A percentile compares a stretch with the other conserved stretches of the same genome.
Conservation (phyloP, 1,140 invertebrate species). For the Elymnias hypermnestra region DNA sequence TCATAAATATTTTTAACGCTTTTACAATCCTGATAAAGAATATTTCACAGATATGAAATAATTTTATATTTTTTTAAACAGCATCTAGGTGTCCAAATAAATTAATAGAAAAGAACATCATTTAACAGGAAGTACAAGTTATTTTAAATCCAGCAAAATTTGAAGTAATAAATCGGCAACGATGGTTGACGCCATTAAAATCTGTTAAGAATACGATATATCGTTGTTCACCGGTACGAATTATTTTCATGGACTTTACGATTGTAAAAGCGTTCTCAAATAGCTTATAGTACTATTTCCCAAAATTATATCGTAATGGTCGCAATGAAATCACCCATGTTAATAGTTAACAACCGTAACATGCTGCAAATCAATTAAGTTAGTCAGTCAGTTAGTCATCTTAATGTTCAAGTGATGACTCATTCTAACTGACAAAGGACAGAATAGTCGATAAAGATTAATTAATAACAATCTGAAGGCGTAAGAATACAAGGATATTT, state of each 20-base stretch:
- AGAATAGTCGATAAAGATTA: slow-evolving; percentile 3
- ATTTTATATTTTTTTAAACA: too few species aligned
- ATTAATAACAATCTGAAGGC: neutral
- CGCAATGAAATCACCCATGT: slow-evolving; percentile 52
- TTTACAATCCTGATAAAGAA: neutral
- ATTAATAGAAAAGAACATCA: too few species aligned
- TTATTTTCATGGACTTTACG: neutral
- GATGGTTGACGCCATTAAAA: too few species aligned
- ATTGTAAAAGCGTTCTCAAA: slow-evolving; percentile 6
- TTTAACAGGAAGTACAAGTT: too few species aligned
- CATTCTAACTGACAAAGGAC: slow-evolving; percentile 12
- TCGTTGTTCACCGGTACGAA: too few species aligned
- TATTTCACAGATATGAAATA: too few species aligned
- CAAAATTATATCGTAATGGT: slow-evolving; percentile 9
- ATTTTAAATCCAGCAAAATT: too few species aligned
- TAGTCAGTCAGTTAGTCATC: slow-evolving; percentile 68
- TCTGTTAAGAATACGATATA: too few species aligned
- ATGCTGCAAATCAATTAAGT: slow-evolving; percentile 65
- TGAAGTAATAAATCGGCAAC: too few species aligned
- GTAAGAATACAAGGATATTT: slow-evolving; percentile 1
- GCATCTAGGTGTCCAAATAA: too few species aligned
- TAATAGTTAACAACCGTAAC: slow-evolving; percentile 60
- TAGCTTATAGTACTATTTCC: neutral
- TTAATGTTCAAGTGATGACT: slow-evolving; percentile 18
- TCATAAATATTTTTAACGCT: neutral